A percentile compares a stretch with the other conserved stretches of the same genome.
These are phyloP conservation scores for Aphis craccivora DNA, from an alignment of 1,140 invertebrate genomes.

Conservation along the genomic window DNA sequence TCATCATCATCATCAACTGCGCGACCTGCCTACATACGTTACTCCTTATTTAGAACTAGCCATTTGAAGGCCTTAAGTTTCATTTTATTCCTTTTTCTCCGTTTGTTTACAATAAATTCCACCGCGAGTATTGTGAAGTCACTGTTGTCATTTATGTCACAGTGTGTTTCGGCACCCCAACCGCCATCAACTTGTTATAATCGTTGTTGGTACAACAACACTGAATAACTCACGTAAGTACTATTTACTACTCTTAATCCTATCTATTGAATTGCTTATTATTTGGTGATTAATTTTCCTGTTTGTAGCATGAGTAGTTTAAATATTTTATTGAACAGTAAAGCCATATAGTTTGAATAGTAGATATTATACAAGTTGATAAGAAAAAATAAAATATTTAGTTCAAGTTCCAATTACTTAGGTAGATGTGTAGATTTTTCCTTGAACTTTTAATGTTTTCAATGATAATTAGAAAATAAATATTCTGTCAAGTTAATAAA, in stretches of 20 bases:
- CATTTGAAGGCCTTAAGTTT: constrained; percentile 27
- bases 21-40: constrained; percentile 38
- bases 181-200: background rate
- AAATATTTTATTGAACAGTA: background rate
- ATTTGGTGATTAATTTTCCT: background rate
- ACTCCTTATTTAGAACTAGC: constrained; percentile 42
- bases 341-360: background rate
- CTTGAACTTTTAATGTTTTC: background rate
- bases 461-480: background rate
- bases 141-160: background rate
- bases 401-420: background rate
- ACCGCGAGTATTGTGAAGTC: background rate
- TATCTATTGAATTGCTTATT: background rate
- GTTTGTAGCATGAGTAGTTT: background rate
- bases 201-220: background rate
- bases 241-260: background rate
- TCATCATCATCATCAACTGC: background rate
- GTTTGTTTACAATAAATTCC: background rate
- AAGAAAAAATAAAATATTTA: background rate
- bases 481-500: background rate
- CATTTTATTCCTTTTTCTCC: background rate
- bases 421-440: background rate
- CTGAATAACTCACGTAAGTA: background rate
- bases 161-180: too few species aligned
- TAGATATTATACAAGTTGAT: background rate